Percentiles rank a stretch among this genome's conserved stretches.
Conservation (phyloP, 2,888 invertebrate species). For the Drosophila dives region DNA sequence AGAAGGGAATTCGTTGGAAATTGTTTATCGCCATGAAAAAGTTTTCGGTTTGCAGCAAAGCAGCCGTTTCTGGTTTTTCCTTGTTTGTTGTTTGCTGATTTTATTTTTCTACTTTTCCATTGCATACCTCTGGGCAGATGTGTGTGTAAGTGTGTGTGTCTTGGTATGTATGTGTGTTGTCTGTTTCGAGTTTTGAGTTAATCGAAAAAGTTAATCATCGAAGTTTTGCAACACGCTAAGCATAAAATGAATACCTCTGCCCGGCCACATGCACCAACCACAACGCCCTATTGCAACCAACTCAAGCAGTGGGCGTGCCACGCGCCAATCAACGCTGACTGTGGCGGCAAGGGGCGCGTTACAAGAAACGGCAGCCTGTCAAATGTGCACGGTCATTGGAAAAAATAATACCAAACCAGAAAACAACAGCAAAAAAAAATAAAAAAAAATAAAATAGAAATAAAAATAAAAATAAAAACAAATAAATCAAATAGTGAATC, state of each 20-base stretch:
- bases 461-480: background rate
- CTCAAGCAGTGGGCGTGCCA: slow-evolving; percentile 2
- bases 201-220: slow-evolving; percentile 81
- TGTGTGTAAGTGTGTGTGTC: slow-evolving; percentile 6
- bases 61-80: slow-evolving; percentile 15
- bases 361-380: background rate
- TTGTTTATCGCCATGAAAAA: slow-evolving; percentile 75
- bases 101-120: slow-evolving; percentile 53
- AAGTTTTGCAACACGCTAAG: slow-evolving; percentile 72
- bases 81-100: slow-evolving; percentile 40
- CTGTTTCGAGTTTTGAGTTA: slow-evolving; percentile 73
- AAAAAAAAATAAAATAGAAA: background rate
- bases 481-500: slow-evolving; percentile 15
- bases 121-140: slow-evolving; percentile 48
- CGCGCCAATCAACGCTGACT: background rate
- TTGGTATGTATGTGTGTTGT: slow-evolving; percentile 42
- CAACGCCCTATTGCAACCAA: background rate
- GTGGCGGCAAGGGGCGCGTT: background rate
- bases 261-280: background rate
- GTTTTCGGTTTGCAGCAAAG: slow-evolving; percentile 61
- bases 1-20: slow-evolving; percentile 58
- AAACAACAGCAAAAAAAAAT: background rate
- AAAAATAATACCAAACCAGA: background rate
- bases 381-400: slow-evolving; percentile 47
- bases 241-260: slow-evolving; percentile 41